Evolutionary conservation across 1,140 invertebrate species (phyloP).

Genomic region (Tribolium castaneum): DNA sequence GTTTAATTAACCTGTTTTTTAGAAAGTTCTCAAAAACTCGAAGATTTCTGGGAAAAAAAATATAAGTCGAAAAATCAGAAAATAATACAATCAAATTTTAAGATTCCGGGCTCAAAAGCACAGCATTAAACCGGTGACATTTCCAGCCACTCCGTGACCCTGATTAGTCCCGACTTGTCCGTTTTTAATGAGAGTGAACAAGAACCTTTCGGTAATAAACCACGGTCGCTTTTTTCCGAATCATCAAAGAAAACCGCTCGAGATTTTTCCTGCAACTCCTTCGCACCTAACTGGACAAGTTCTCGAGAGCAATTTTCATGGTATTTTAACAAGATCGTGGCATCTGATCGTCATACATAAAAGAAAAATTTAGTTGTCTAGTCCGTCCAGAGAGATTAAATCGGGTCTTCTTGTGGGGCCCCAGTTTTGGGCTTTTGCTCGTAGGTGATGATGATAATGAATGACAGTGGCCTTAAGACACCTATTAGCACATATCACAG

Average conservation of each 20-base stretch:
- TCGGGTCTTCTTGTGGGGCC: background rate
- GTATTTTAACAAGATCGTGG: conserved; percentile 39
- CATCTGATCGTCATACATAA: background rate
- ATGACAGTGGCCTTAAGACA: conserved; percentile 14
- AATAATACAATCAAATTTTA: no score
- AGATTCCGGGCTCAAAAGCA: no score
- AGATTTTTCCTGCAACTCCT: conserved; percentile 3
- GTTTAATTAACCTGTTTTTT: no score
- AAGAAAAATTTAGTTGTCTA: background rate
- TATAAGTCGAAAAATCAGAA: no score
- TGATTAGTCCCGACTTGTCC: background rate
- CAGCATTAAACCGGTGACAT: no score
- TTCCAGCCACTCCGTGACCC: conserved; percentile 5
- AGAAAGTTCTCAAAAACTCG: no score
- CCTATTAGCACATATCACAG: conserved; percentile 35
- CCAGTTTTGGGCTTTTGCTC: background rate
- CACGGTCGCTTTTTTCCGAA: background rate
- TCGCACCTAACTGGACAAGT: conserved; percentile 8
- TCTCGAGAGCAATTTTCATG: conserved; percentile 36
- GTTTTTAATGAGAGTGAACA: conserved; percentile 6
- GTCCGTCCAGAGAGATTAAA: background rate
- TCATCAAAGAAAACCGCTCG: conserved; percentile 7
- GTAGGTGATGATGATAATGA: conserved; percentile 37
- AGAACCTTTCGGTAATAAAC: background rate
- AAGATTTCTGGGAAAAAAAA: no score